Percentiles rank a stretch among this genome's conserved stretches.
phyloP scores from a whole-genome alignment of 2,797 vertebrate species.

The Tamandua tetradactyla region DNA sequence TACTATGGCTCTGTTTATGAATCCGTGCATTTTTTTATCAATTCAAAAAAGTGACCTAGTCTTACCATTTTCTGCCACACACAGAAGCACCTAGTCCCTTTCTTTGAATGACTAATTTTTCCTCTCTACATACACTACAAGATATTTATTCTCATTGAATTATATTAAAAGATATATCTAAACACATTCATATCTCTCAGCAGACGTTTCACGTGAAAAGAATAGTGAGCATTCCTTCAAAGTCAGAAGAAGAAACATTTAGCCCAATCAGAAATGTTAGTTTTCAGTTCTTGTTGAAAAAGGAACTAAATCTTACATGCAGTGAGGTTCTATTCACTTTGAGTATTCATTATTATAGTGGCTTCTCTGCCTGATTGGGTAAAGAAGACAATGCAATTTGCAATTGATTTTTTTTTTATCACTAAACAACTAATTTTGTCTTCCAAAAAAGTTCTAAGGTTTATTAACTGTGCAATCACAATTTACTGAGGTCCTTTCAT shows the following conservation, averaged over 20 bases:
- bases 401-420: slow-evolving; percentile 71
- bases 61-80: background rate
- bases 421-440: slow-evolving; percentile 75
- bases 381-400: slow-evolving; percentile 70
- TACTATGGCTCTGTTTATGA: background rate
- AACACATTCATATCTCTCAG: background rate
- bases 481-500: slow-evolving; percentile 64
- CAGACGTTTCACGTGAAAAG: background rate
- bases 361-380: slow-evolving; percentile 58
- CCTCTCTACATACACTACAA: background rate
- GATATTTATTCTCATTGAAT: background rate
- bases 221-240: background rate
- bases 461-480: slow-evolving; percentile 78
- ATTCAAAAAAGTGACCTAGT: background rate
- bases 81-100: background rate
- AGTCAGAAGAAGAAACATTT: background rate
- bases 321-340: background rate
- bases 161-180: background rate
- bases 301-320: background rate
- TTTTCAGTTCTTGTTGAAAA: background rate
- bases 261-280: slow-evolving; percentile 18
- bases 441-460: slow-evolving; percentile 62
- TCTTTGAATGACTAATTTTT: background rate
- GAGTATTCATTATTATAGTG: slow-evolving; percentile 22
- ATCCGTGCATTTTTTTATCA: background rate